Evolutionary conservation across 2,113 vertebrate genomes (phyloP).

Genomic region (Sitta europaea): DNA sequence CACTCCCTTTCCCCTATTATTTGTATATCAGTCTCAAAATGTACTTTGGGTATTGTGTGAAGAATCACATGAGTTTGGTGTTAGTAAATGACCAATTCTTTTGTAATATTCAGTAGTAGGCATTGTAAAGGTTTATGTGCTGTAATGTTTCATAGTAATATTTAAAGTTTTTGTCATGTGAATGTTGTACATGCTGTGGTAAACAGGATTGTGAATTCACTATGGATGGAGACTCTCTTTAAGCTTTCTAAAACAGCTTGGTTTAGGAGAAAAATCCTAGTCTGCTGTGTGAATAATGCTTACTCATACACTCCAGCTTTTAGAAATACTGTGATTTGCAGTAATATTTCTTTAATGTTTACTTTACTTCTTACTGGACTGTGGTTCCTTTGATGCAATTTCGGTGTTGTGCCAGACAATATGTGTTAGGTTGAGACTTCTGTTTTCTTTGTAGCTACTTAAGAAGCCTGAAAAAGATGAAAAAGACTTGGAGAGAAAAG

Average conservation of each 20-base stretch:
- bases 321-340: not conserved
- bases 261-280: slow-evolving; percentile 41
- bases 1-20: slow-evolving; percentile 14
- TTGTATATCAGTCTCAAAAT: slow-evolving; percentile 55
- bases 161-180: slow-evolving; percentile 32
- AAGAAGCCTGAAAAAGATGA: slow-evolving; percentile 95
- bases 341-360: not conserved
- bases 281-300: slow-evolving; percentile 52
- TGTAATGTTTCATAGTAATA: slow-evolving; percentile 35
- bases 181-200: slow-evolving; percentile 41
- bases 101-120: slow-evolving; percentile 20
- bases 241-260: slow-evolving; percentile 29
- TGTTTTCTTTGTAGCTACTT: slow-evolving; percentile 83
- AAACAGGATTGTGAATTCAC: slow-evolving; percentile 21
- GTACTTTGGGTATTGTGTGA: slow-evolving; percentile 31
- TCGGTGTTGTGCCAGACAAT: slow-evolving; percentile 57
- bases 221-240: slow-evolving; percentile 42
- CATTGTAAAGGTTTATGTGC: slow-evolving; percentile 43
- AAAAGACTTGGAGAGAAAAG: slow-evolving; percentile 87
- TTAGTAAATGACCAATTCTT: slow-evolving; percentile 12
- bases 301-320: slow-evolving; percentile 67
- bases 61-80: slow-evolving; percentile 34
- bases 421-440: slow-evolving; percentile 47
- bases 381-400: slow-evolving; percentile 37
- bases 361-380: not conserved